A percentile compares a stretch with the other conserved stretches of the same genome.
Conservation (phyloP, 2,113 vertebrate genomes). For the Lophius piscatorius region DNA sequence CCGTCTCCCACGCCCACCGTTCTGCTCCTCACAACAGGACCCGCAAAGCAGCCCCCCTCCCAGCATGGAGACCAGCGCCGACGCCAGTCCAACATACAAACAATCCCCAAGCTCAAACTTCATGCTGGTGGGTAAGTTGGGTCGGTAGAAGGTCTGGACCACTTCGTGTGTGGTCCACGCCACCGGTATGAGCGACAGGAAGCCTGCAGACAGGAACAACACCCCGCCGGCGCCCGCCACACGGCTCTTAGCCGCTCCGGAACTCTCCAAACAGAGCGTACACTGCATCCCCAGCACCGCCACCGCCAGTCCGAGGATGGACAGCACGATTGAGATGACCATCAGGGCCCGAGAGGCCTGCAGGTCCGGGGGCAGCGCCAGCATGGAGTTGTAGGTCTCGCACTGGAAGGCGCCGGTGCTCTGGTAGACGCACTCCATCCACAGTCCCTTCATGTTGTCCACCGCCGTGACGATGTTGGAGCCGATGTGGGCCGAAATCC, state of each 20-base stretch:
- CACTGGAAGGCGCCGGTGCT: slow-evolving; percentile 97
- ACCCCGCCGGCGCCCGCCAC: slow-evolving; percentile 83
- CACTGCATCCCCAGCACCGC: slow-evolving; percentile 90
- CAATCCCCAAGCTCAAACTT: slow-evolving; percentile 94
- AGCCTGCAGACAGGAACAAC: slow-evolving; percentile 84
- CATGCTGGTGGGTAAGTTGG: slow-evolving; percentile 82
- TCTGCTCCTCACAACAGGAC: slow-evolving; percentile 80
- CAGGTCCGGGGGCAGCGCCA: slow-evolving; percentile 86
- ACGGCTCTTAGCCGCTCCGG: slow-evolving; percentile 78
- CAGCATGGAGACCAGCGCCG: slow-evolving; percentile 85
- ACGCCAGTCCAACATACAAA: slow-evolving; percentile 89
- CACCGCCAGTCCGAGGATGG: slow-evolving; percentile 81
- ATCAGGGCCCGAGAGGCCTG: slow-evolving; percentile 93
- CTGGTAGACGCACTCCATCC: slow-evolving; percentile 96
- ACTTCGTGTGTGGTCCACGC: slow-evolving; percentile 93
- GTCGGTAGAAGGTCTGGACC: slow-evolving; percentile 89
- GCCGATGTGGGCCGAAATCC: slow-evolving; percentile 88
- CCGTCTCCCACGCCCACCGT: slow-evolving; percentile 36
- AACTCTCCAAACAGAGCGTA: slow-evolving; percentile 87
- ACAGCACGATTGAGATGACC: slow-evolving; percentile 90
- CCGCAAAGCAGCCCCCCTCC: slow-evolving; percentile 88
- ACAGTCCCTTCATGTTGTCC: slow-evolving; percentile 90
- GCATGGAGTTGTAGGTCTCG: slow-evolving; percentile 94
- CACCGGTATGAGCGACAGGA: slow-evolving; percentile 89
- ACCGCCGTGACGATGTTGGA: slow-evolving; percentile 93